Percentiles rank a stretch among this genome's conserved stretches.
Evolutionary conservation across 2,888 invertebrate species (phyloP).

Genomic region (Athrips mouffetella): DNA sequence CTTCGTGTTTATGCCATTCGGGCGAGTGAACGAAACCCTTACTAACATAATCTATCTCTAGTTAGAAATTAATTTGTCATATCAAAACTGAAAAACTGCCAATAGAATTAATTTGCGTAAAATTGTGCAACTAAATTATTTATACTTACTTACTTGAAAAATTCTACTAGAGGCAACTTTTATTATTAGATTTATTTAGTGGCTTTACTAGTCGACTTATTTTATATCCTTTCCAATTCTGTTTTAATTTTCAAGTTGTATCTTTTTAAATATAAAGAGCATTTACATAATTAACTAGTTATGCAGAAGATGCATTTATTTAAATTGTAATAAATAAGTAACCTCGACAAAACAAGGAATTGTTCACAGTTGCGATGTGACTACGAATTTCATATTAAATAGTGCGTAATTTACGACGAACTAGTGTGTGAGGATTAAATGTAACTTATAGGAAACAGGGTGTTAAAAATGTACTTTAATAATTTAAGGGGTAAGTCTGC

Average conservation of each 20-base stretch:
- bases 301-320: constrained; percentile 45
- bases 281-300: constrained; percentile 28
- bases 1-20: neutral
- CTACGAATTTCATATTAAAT: constrained; percentile 59
- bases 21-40: constrained; percentile 3
- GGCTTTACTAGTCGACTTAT: constrained; percentile 17
- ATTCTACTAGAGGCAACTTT: neutral
- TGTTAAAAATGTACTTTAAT: too few relatives aligned
- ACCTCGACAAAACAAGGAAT: constrained; percentile 64
- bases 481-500: too few relatives aligned
- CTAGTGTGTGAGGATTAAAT: constrained; percentile 37
- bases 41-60: neutral
- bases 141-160: neutral
- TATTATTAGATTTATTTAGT: neutral
- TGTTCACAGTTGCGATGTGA: constrained; percentile 60
- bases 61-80: neutral
- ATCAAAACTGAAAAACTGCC: neutral
- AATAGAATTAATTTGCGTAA: neutral
- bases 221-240: constrained; percentile 4
- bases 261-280: constrained; percentile 17
- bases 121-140: neutral
- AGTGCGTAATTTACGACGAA: constrained; percentile 44
- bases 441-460: too few relatives aligned
- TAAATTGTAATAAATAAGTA: constrained; percentile 30
- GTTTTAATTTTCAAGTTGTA: constrained; percentile 13